Percentiles rank a stretch among this genome's conserved stretches.
Conservation (phyloP, 2,113 vertebrate species). For the Malurus alboscapulatus region DNA sequence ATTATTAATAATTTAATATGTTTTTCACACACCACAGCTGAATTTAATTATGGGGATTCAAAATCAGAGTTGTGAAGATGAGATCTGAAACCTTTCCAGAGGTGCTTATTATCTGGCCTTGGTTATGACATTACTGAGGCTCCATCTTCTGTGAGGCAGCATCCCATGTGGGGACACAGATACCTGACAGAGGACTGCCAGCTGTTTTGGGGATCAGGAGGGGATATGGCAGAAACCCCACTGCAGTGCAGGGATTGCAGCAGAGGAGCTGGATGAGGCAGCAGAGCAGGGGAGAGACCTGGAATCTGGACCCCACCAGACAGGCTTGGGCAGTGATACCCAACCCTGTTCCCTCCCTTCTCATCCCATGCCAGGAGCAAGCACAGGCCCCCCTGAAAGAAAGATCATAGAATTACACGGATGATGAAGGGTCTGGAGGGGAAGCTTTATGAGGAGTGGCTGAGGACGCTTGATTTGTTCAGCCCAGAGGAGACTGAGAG, state of each 20-base stretch:
- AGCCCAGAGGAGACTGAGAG: not conserved
- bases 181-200: not conserved
- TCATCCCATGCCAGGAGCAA: not conserved
- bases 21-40: not conserved
- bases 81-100: not conserved
- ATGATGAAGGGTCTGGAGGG: not conserved
- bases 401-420: not conserved
- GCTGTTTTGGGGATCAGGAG: not conserved
- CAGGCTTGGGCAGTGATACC: not conserved
- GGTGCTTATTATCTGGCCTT: not conserved
- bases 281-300: not conserved
- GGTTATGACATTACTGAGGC: not conserved
- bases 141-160: not conserved
- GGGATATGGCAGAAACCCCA: not conserved
- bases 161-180: fast-evolving
- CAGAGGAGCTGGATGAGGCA: not conserved
- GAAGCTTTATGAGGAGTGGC: not conserved
- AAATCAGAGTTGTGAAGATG: not conserved
- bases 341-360: not conserved
- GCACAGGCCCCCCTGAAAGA: not conserved
- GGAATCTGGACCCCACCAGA: not conserved
- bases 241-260: not conserved
- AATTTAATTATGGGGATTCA: not conserved
- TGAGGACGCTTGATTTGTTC: not conserved
- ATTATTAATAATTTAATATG: constrained; percentile 31